Percentiles rank a stretch among this genome's conserved stretches.
phyloP scores from a whole-genome alignment of 1,140 invertebrate genomes.

The Pseudomyrmex pallidus region DNA sequence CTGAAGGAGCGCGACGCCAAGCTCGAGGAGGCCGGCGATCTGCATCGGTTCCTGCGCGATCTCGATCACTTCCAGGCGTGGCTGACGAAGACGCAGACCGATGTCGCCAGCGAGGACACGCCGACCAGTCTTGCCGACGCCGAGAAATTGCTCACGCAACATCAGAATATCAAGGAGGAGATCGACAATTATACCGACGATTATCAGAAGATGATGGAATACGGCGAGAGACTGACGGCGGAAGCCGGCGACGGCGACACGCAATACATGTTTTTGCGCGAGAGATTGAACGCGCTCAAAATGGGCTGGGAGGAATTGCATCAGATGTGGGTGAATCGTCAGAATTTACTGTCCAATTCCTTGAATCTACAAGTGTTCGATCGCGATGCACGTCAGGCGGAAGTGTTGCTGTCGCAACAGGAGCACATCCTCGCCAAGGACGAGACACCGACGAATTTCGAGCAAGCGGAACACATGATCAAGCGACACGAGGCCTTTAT shows the following conservation, averaged over 20 bases:
- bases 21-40: slow-evolving; percentile 98
- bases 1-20: slow-evolving; percentile 99
- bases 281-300: slow-evolving; percentile 97
- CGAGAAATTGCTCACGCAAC: slow-evolving; percentile 97
- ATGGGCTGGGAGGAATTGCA: slow-evolving; percentile 99
- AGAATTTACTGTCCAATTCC: slow-evolving; percentile 97
- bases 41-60: slow-evolving; percentile 99
- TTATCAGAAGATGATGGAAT: slow-evolving; percentile 99
- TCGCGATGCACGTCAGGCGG: slow-evolving; percentile 98
- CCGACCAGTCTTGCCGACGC: slow-evolving; percentile 98
- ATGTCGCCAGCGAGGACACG: slow-evolving; percentile 99
- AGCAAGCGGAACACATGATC: slow-evolving; percentile 98
- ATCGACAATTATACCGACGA: slow-evolving; percentile 99
- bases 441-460: slow-evolving; percentile 96
- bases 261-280: slow-evolving; percentile 99
- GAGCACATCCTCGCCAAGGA: slow-evolving; percentile 98
- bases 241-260: slow-evolving; percentile 96
- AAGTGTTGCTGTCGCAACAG: slow-evolving; percentile 98
- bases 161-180: slow-evolving; percentile 99
- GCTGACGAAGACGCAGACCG: slow-evolving; percentile 98
- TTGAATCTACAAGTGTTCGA: slow-evolving; percentile 98
- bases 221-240: slow-evolving; percentile 97
- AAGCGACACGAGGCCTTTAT: slow-evolving; percentile 99
- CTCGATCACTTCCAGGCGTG: slow-evolving; percentile 99
- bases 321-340: slow-evolving; percentile 99